phyloP scores from a whole-genome alignment of 2,797 vertebrate species.

The Syncerus caffer region DNA sequence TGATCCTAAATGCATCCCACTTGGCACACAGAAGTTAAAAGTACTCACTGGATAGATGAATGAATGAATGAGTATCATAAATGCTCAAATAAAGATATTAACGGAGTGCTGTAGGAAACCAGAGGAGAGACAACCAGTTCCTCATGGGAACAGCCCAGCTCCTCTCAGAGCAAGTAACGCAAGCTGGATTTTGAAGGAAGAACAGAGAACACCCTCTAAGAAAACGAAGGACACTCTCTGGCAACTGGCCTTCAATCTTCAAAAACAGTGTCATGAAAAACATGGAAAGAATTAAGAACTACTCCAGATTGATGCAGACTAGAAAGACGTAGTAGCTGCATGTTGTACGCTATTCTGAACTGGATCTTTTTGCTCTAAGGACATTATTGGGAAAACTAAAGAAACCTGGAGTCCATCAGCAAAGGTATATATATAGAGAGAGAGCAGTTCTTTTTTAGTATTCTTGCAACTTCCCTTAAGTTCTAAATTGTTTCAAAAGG shows the following conservation, averaged over 20 bases:
- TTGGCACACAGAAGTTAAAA: neutral
- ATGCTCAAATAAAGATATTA: neutral
- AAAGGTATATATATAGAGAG: neutral
- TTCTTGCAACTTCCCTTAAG: neutral
- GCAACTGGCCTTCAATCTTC: neutral
- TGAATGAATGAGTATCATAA: neutral
- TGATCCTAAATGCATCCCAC: neutral
- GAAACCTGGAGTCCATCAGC: neutral
- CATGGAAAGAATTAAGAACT: neutral
- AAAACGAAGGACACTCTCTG: neutral
- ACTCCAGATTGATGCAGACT: neutral
- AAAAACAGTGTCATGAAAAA: neutral
- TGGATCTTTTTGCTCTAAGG: neutral
- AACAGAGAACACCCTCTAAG: neutral
- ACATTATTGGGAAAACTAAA: neutral
- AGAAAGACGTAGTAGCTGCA: neutral
- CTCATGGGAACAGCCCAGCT: neutral
- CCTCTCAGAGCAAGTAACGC: neutral
- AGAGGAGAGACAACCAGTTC: neutral
- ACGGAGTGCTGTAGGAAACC: neutral
- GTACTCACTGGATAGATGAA: neutral
- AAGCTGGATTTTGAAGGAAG: neutral
- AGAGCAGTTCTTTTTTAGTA: neutral
- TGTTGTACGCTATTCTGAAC: accelerated
- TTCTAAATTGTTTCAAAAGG: slow-evolving; percentile 2